These are phyloP conservation scores for Mastomys natalensis DNA, from an alignment of 2,113 vertebrate species.

Conservation along the genomic window DNA sequence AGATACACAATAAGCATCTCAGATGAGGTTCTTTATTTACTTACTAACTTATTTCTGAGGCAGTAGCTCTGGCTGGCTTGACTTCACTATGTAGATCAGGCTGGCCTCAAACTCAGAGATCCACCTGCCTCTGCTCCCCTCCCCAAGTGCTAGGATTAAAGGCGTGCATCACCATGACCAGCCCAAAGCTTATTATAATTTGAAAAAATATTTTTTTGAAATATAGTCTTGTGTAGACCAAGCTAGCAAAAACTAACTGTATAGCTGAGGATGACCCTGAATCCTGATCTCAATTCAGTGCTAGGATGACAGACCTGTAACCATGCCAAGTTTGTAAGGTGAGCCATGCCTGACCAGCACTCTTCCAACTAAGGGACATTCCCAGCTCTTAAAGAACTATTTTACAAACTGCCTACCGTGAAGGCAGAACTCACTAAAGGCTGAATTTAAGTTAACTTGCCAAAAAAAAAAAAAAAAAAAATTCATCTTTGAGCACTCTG, in stretches of 20 bases:
- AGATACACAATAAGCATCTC: background rate
- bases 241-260: background rate
- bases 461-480: background rate
- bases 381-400: background rate
- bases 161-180: background rate
- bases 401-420: background rate
- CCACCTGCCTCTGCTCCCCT: background rate
- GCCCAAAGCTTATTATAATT: background rate
- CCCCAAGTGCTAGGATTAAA: too few species aligned
- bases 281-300: background rate
- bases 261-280: background rate
- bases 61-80: background rate
- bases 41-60: background rate
- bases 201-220: background rate
- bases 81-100: background rate
- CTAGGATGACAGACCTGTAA: background rate
- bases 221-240: background rate
- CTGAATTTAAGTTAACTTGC: background rate
- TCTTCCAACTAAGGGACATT: background rate
- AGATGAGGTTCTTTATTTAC: background rate
- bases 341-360: background rate
- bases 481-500: background rate
- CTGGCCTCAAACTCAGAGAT: background rate
- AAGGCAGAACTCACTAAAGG: background rate
- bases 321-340: background rate